phyloP scores from a whole-genome alignment of 2,113 vertebrate genomes.

The Pimephales promelas region DNA sequence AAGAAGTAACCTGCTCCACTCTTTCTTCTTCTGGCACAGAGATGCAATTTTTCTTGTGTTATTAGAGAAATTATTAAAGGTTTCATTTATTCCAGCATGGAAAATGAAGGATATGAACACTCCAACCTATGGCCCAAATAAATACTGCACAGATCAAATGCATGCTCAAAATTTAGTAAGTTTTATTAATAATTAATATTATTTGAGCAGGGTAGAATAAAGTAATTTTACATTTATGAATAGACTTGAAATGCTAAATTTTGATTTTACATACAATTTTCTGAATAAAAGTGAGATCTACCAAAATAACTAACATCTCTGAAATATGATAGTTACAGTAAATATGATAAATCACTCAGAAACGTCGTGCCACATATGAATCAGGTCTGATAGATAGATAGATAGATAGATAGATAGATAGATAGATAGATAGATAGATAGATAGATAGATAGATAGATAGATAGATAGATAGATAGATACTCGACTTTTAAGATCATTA shows the following conservation, averaged over 20 bases:
- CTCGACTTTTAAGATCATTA: not conserved
- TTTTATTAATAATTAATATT: not conserved
- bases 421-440: constrained; percentile 38
- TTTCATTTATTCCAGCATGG: not conserved
- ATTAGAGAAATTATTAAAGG: not conserved
- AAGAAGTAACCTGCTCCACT: not conserved
- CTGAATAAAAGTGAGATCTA: not conserved
- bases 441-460: constrained; percentile 35
- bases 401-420: constrained; percentile 41
- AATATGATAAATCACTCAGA: not conserved
- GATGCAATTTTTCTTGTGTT: not conserved
- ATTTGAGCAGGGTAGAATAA: not conserved
- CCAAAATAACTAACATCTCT: not conserved
- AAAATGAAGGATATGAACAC: not conserved
- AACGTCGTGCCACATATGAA: not conserved
- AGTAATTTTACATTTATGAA: not conserved
- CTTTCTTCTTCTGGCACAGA: not conserved
- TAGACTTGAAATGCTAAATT: not conserved
- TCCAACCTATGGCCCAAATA: not conserved
- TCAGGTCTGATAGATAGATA: not conserved
- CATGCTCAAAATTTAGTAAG: not conserved
- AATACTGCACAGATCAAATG: not conserved
- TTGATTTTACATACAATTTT: not conserved
- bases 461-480: constrained; percentile 18
- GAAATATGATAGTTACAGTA: too few relatives aligned